Conservation (phyloP, 2,888 invertebrate species). For the Cephus nigrinus region DNA sequence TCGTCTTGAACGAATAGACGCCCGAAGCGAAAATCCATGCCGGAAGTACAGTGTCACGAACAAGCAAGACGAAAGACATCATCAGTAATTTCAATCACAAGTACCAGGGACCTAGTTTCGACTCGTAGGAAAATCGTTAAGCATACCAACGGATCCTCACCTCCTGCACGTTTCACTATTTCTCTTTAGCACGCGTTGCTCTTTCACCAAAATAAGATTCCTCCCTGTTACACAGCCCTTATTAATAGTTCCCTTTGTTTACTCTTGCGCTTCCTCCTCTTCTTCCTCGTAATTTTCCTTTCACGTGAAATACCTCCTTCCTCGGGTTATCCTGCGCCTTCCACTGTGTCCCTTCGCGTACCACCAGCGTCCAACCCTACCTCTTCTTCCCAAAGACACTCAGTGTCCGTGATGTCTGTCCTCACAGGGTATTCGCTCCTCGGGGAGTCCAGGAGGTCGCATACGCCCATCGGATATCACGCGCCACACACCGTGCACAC, state of each 20-base stretch:
- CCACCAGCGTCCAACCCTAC: background rate
- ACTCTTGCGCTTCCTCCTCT: constrained; percentile 12
- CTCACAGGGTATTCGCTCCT: constrained; percentile 11
- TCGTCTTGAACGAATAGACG: background rate
- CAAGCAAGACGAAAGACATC: background rate
- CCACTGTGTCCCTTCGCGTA: background rate
- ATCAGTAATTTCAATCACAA: background rate
- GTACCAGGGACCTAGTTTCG: background rate
- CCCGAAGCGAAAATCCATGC: background rate
- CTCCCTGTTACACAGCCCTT: background rate
- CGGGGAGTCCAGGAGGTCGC: constrained; percentile 16
- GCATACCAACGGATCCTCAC: background rate
- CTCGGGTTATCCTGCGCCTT: background rate
- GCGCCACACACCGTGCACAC: constrained; percentile 39
- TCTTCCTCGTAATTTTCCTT: constrained; percentile 11
- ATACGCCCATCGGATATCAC: constrained; percentile 36
- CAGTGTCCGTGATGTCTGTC: constrained; percentile 2
- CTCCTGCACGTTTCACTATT: background rate
- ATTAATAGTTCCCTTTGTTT: constrained; percentile 8
- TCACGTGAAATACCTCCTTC: background rate
- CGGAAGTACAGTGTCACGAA: background rate
- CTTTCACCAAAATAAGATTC: background rate
- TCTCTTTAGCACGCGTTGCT: background rate
- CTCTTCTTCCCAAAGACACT: constrained; percentile 3
- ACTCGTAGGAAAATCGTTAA: background rate